Percentiles rank a stretch among this genome's conserved stretches.
Evolutionary conservation across 2,797 vertebrate genomes (phyloP).

Genomic region (Thaleichthys pacificus): DNA sequence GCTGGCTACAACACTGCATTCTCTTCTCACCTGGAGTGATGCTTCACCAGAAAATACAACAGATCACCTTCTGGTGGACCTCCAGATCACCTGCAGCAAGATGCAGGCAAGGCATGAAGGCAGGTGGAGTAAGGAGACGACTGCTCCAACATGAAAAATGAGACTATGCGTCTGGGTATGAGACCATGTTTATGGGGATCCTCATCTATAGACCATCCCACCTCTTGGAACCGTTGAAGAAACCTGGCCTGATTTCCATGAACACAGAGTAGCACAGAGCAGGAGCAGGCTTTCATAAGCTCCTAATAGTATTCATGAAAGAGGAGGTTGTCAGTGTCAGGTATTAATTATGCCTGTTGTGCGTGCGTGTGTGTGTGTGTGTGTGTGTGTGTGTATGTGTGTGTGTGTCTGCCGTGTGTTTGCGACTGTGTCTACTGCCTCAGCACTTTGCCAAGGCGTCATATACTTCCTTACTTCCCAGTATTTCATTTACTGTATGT

Average conservation of each 20-base stretch:
- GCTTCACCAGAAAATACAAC: background rate
- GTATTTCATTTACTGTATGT: too few relatives aligned
- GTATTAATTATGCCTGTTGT: conserved; percentile 4
- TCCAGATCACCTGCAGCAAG: background rate
- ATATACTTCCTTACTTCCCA: too few relatives aligned
- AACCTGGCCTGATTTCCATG: background rate
- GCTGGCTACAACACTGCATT: background rate
- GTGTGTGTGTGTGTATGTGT: too few relatives aligned
- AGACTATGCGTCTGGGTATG: too few relatives aligned
- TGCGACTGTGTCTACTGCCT: background rate
- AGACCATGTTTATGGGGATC: too few relatives aligned
- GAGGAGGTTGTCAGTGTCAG: conserved; percentile 11
- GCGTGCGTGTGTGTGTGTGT: too few relatives aligned
- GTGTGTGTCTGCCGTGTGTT: background rate
- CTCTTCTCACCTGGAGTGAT: too few relatives aligned
- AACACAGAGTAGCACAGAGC: conserved; percentile 15
- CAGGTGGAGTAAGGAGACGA: too few relatives aligned
- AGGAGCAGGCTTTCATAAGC: conserved; percentile 6
- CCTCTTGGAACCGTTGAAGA: too few relatives aligned
- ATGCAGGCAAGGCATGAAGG: too few relatives aligned
- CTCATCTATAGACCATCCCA: too few relatives aligned
- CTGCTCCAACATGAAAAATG: too few relatives aligned
- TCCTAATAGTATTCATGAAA: conserved; percentile 22
- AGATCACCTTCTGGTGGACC: conserved; percentile 27
- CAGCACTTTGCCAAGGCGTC: background rate